Base-by-base conservation (phyloP, 2,113 vertebrate genomes). In the Toxotes jaculatrix region DNA sequence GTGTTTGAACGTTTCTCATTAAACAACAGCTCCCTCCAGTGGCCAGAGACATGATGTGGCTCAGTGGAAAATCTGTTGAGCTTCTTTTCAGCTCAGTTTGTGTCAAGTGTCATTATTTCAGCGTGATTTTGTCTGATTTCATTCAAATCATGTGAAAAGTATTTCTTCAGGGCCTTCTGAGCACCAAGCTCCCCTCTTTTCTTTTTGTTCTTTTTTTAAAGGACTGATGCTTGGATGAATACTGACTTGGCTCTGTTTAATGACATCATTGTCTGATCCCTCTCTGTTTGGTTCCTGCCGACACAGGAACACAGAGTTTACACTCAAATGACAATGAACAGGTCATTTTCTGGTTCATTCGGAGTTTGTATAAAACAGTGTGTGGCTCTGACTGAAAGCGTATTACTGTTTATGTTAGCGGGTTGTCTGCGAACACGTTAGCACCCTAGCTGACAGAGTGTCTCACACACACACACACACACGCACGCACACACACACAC, bases 361-460 rank as follows among this genome's bases (percentile, higher is more conserved):
- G 21, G 45, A 56, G 31, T 57, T 57, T 73, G 61, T 73, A n/a
- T 68, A 4, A 67, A 85, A 81, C 73, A 77, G 53, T 47, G 19
- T 77, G 73, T 61, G 72, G 38, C 21, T 19, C 38, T 62, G 55
- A 66, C 60, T 76, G 19, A 69, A 55, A 17, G 56, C 77, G 51
- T 59, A 64, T 73, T 3, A 53, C 56, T 60, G 68, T 81, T 81
- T 80, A 65, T 74, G 63, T 70, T 84, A 43, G 67, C 72, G n/a
- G 38, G 77, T 38, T 64, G 62, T 40, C 73, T 65, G 68, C 53
- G 68, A 83, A 87, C 74, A 77, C 36, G 74, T 87, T 81, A 84
- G 13, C 81, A 80, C 67, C 21, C 5, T 2, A 13, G 36, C n/a
- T 47, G 73, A 61, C 43, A 21, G 32, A 0, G n/a, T 49, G 5